Base-by-base conservation (phyloP, 2,113 vertebrate genomes). In the Arothron firmamentum region DNA sequence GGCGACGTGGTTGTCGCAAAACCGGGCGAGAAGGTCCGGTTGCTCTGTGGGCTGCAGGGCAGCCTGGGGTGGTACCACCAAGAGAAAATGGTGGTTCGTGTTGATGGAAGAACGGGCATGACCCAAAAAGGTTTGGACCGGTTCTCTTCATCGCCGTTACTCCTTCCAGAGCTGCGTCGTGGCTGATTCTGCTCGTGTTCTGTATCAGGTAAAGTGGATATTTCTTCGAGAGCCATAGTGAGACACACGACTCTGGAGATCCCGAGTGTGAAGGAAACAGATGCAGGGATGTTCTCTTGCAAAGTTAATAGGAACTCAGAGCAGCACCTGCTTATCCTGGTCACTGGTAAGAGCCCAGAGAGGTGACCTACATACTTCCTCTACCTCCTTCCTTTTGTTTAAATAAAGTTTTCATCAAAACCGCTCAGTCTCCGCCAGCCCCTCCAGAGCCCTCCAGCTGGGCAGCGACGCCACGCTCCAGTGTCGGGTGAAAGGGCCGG, bases 1-100 rank as follows among this genome's bases (percentile, higher is more conserved):
- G 76, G 60, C 18, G 15, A 63, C 0, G 59, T 45, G 12, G 0
- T 78, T 2, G 0, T 65, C 17, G 6, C 2, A 7, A n/a, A 25
- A 13, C 6, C 6, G 0, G 58, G 85, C 1, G 0, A 6, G 0
- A 31, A 0, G 0, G 5, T 1, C 52, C 17, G 0, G 0, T 10
- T 92, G 7, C 0, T 31, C 0, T 92, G 88, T 71, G 52, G 12
- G 0, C 1, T 1, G 9, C 0, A 0, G 0, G 0, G 0, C 0
- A 8, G 0, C 1, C 3, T 87, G 17, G 0, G 0, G 1, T 90
- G 90, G 88, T 0, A 0, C 31, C 7, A 2, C 4, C 9, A 8
- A 0, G 0, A 0, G 1, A 0, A 0, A 0, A 0, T 0, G 1
- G 4, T 87, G 1, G 0, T 10, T 16, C 17, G 0, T 4, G 0